phyloP scores from a whole-genome alignment of 1,140 invertebrate genomes.

The Tetragonula clypearis region DNA sequence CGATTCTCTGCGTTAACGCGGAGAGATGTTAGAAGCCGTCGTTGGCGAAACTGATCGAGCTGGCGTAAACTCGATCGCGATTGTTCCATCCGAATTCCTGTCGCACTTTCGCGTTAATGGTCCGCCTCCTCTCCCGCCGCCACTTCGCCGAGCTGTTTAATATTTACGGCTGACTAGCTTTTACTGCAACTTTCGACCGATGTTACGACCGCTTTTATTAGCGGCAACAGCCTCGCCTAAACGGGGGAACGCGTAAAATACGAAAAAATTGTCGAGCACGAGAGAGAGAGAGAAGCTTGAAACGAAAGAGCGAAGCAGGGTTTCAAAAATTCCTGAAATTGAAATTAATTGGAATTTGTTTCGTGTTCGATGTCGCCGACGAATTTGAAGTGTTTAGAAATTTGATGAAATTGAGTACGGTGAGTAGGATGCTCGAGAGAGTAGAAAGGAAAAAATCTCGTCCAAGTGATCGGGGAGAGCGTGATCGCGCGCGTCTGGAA shows the following conservation, averaged over 20 bases:
- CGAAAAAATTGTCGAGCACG: no score
- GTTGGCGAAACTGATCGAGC: slow-evolving; percentile 2
- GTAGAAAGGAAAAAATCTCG: no score
- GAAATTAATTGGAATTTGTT: no score
- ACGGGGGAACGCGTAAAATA: no score
- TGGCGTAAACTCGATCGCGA: not conserved
- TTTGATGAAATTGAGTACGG: no score
- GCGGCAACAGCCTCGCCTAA: not conserved
- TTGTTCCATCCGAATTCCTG: slow-evolving; percentile 1
- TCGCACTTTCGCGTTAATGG: slow-evolving; percentile 1
- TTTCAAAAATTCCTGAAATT: no score
- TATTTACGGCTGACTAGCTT: slow-evolving; percentile 1
- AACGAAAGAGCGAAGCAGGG: no score
- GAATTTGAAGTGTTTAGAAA: no score
- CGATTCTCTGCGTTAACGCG: not conserved
- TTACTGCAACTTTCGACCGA: not conserved
- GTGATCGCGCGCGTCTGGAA: not conserved
- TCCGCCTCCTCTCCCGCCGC: not conserved
- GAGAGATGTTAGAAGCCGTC: not conserved
- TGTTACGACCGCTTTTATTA: not conserved
- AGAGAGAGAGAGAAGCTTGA: no score
- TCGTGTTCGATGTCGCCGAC: no score
- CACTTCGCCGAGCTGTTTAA: not conserved
- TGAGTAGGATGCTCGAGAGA: no score
- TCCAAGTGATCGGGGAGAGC: no score